phyloP scores from a whole-genome alignment of 64 coral and sea anemone genomes.

The Trachythela sp. region DNA sequence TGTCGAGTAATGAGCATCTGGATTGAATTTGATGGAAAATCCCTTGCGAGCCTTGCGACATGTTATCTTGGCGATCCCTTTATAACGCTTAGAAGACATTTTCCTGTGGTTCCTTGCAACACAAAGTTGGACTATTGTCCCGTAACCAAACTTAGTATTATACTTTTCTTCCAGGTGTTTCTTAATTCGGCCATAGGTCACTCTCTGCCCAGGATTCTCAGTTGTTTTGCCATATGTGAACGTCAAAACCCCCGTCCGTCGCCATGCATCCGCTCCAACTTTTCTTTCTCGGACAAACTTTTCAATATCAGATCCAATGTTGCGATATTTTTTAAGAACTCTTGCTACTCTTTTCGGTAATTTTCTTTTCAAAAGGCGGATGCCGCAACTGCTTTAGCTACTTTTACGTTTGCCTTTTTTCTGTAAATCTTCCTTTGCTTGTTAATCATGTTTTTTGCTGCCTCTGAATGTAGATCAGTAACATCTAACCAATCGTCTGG shows the following conservation, averaged over 20 bases:
- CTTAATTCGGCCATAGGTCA: conserved; percentile 38
- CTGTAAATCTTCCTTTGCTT: conserved; percentile 50
- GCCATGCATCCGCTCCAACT: conserved; percentile 37
- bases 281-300: conserved; percentile 24
- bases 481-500: conserved; percentile 52
- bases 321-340: conserved; percentile 41
- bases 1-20: conserved; percentile 52
- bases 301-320: conserved; percentile 42
- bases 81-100: conserved; percentile 40
- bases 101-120: conserved; percentile 22
- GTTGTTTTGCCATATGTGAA: conserved; percentile 28
- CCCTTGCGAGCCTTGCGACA: conserved; percentile 55
- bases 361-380: conserved; percentile 21
- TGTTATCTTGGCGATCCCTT: conserved; percentile 18
- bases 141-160: conserved; percentile 37
- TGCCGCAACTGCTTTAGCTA: conserved; percentile 13
- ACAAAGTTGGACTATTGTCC: conserved; percentile 45
- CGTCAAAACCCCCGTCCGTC: conserved; percentile 40
- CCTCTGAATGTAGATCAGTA: conserved; percentile 33
- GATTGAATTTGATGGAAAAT: conserved; percentile 54
- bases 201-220: neutral
- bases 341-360: conserved; percentile 27
- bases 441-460: conserved; percentile 44
- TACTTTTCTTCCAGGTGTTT: too few species aligned
- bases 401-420: conserved; percentile 15